Percentiles rank a stretch among this genome's conserved stretches.
These are phyloP conservation scores for Sardina pilchardus DNA, from an alignment of 2,113 vertebrate species.

Conservation along the genomic window DNA sequence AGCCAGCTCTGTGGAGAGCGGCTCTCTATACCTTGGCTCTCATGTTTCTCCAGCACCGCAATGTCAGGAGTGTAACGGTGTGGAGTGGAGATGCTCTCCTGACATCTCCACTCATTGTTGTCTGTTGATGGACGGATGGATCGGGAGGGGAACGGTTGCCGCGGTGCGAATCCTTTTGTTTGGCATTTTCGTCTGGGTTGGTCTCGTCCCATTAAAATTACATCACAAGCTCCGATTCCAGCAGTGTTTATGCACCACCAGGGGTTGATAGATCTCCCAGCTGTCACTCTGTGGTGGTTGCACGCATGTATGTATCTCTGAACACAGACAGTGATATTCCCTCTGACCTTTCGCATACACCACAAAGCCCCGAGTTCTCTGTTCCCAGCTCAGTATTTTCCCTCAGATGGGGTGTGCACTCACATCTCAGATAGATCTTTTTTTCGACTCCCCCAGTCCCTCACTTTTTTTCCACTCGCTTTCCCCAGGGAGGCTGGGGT, in stretches of 20 bases:
- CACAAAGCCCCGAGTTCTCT: neutral
- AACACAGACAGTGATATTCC: neutral
- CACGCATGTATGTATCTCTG: neutral
- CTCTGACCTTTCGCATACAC: slow-evolving; percentile 1
- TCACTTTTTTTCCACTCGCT: slow-evolving; percentile 24
- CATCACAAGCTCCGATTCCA: neutral
- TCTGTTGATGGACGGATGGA: slow-evolving; percentile 1
- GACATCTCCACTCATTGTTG: neutral
- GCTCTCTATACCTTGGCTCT: neutral
- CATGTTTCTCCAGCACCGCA: neutral
- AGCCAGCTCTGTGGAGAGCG: neutral
- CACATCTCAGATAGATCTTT: neutral
- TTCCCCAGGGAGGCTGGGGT: slow-evolving; percentile 20
- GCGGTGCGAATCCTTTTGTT: slow-evolving; percentile 6
- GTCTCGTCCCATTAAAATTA: slow-evolving; percentile 1
- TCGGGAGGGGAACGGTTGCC: neutral
- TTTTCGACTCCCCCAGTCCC: slow-evolving; percentile 16
- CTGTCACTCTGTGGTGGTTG: neutral
- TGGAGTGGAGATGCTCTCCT: neutral
- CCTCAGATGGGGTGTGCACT: neutral
- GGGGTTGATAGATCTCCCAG: neutral
- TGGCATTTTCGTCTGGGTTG: neutral
- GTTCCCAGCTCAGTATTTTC: neutral
- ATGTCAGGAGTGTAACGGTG: neutral
- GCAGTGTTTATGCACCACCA: neutral